These are phyloP conservation scores for Phycodurus eques DNA, from an alignment of 2,113 vertebrate genomes.

Conservation along the genomic window DNA sequence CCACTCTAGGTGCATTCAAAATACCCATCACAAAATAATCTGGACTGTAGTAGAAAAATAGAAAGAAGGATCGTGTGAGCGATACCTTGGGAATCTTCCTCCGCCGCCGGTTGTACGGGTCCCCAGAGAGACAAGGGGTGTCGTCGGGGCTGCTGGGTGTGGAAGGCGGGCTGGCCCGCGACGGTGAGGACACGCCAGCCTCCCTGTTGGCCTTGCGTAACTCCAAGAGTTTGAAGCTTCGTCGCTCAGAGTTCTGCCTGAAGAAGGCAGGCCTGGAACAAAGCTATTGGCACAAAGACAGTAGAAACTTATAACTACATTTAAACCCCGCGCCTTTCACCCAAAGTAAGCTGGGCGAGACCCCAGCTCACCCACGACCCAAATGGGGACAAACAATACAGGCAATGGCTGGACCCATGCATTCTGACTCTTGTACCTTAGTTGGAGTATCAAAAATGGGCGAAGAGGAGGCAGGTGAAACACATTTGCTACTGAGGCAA, in stretches of 20 bases:
- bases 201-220: conserved; percentile 86
- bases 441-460: conserved; percentile 80
- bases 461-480: conserved; percentile 78
- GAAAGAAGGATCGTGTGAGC: neutral
- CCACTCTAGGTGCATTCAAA: too few relatives aligned
- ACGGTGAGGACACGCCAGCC: conserved; percentile 79
- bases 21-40: too few relatives aligned
- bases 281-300: conserved; percentile 42
- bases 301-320: neutral
- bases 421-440: conserved; percentile 77
- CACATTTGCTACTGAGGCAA: conserved; percentile 85
- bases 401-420: too few relatives aligned
- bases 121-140: conserved; percentile 87
- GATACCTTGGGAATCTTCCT: conserved; percentile 93
- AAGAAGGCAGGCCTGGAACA: conserved; percentile 85
- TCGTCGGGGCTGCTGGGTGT: conserved; percentile 96
- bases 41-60: too few relatives aligned
- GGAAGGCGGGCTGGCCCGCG: conserved; percentile 88
- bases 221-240: conserved; percentile 90
- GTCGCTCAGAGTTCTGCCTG: conserved; percentile 88
- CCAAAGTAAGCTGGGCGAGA: too few relatives aligned
- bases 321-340: neutral
- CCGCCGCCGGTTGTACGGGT: conserved; percentile 86
- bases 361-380: too few relatives aligned
- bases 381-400: too few relatives aligned